These are phyloP conservation scores for Passer domesticus DNA, from an alignment of 2,113 vertebrate genomes.

Conservation along the genomic window DNA sequence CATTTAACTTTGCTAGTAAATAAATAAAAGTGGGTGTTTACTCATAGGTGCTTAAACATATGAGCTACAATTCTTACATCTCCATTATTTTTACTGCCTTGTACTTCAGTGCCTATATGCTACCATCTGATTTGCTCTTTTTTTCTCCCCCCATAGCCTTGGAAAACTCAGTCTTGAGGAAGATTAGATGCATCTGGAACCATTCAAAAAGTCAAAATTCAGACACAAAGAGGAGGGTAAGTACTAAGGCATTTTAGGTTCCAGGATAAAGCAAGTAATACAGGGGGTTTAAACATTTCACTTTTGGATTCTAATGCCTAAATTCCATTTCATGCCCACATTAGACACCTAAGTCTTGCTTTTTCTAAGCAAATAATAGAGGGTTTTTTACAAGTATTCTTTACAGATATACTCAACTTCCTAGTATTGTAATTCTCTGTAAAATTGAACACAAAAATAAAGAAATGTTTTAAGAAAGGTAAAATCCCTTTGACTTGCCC, in stretches of 20 bases:
- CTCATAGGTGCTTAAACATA: background rate
- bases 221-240: background rate
- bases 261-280: background rate
- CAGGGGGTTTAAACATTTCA: background rate
- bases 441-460: background rate
- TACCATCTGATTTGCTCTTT: background rate
- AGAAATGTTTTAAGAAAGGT: background rate
- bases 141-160: background rate
- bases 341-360: background rate
- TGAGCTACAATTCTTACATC: background rate
- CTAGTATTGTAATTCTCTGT: background rate
- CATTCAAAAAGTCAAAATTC: background rate
- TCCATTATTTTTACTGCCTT: background rate
- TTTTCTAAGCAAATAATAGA: background rate
- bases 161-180: background rate
- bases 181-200: background rate
- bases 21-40: background rate
- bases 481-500: background rate
- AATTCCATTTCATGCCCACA: background rate
- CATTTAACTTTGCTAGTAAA: background rate
- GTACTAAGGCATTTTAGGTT: background rate
- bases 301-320: background rate
- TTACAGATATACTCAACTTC: background rate
- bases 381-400: rapidly evolving
- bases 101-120: background rate